phyloP scores from a whole-genome alignment of 2,888 invertebrate genomes.

The Fragum fragum region DNA sequence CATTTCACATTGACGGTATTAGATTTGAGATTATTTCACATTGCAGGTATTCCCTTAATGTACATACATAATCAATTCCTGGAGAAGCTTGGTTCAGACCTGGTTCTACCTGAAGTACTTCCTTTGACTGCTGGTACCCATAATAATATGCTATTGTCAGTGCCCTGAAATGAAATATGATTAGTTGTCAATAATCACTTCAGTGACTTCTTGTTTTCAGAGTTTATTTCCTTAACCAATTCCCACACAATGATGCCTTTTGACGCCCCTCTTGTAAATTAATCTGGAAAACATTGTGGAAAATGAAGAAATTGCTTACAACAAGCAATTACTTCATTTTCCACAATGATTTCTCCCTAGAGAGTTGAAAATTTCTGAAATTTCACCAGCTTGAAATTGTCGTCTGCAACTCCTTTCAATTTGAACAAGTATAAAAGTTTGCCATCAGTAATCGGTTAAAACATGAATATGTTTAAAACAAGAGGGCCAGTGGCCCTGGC shows the following conservation, averaged over 20 bases:
- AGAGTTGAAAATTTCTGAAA: too few relatives aligned
- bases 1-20: too few relatives aligned
- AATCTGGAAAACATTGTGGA: constrained; percentile 9
- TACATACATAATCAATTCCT: constrained; percentile 71
- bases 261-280: too few relatives aligned
- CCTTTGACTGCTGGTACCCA: constrained; percentile 64
- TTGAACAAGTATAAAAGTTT: too few relatives aligned
- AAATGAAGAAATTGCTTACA: constrained; percentile 9
- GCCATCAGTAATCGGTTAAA: too few relatives aligned
- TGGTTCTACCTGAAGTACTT: constrained; percentile 34
- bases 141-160: constrained; percentile 71
- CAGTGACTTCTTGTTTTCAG: not conserved
- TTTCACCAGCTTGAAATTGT: too few relatives aligned
- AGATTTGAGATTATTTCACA: too few relatives aligned
- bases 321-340: constrained; percentile 8
- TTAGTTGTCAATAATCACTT: not conserved
- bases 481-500: too few relatives aligned
- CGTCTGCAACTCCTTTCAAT: too few relatives aligned
- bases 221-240: not conserved
- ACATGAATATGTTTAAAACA: too few relatives aligned
- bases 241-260: too few relatives aligned
- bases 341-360: constrained; percentile 19
- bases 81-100: constrained; percentile 54
- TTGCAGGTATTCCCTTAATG: too few relatives aligned
- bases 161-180: constrained; percentile 58